Evolutionary conservation across 1,140 invertebrate species (phyloP).

Genomic region (Dinoponera quadriceps): DNA sequence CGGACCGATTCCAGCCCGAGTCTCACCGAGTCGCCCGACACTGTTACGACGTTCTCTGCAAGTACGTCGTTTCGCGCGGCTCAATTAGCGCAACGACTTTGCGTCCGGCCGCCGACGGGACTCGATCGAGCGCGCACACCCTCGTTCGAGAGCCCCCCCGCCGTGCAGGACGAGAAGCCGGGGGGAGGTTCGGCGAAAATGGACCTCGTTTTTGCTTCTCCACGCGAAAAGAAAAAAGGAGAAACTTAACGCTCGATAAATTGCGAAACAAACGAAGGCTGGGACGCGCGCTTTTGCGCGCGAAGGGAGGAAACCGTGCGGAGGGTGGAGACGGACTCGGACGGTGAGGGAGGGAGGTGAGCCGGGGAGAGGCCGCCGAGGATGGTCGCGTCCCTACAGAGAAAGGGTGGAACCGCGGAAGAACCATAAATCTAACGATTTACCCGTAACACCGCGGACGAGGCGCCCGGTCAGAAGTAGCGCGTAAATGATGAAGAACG

Average conservation of each 20-base stretch:
- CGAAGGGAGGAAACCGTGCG: background rate
- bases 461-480: constrained; percentile 58
- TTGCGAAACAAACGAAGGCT: constrained; percentile 57
- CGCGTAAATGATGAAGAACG: constrained; percentile 72
- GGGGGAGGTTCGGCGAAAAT: constrained; percentile 35
- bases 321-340: background rate
- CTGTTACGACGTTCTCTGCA: background rate
- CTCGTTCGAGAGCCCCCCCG: background rate
- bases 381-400: constrained; percentile 66
- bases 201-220: constrained; percentile 52
- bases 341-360: constrained; percentile 12
- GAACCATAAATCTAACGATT: constrained; percentile 79
- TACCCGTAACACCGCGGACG: constrained; percentile 70
- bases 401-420: constrained; percentile 76
- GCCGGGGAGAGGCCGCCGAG: constrained; percentile 19
- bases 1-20: background rate
- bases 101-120: constrained; percentile 9
- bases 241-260: constrained; percentile 64
- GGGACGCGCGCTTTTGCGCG: constrained; percentile 24
- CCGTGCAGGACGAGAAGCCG: background rate
- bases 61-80: constrained; percentile 30
- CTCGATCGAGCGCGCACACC: background rate
- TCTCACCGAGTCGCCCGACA: too few species aligned
- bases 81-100: constrained; percentile 1
- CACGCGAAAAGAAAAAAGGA: constrained; percentile 22